These are phyloP conservation scores for Rhynchonycteris naso DNA, from an alignment of 2,797 vertebrate species.

Conservation along the genomic window DNA sequence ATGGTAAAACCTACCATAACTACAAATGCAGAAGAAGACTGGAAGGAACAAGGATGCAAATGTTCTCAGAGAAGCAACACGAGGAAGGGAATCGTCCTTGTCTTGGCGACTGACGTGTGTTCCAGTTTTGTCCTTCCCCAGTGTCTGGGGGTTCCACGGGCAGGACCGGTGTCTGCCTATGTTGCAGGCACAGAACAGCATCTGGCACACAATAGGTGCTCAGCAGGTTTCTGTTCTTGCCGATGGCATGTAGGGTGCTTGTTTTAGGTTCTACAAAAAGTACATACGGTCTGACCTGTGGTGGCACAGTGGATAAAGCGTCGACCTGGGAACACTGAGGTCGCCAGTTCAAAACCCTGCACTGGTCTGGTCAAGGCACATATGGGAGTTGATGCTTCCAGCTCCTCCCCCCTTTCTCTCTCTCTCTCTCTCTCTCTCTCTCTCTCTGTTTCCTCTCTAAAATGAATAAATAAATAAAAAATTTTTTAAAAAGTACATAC, in stretches of 20 bases:
- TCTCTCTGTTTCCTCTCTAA: too few relatives aligned
- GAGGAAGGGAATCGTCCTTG: background rate
- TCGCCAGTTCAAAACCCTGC: too few relatives aligned
- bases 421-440: too few relatives aligned
- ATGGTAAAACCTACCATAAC: background rate
- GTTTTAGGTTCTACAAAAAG: too few relatives aligned
- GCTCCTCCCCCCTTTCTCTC: too few relatives aligned
- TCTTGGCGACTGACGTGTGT: background rate
- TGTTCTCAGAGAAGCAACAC: background rate
- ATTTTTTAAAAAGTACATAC: background rate
- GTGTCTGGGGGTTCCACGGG: fast-evolving
- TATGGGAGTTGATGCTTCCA: too few relatives aligned
- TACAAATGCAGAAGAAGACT: background rate
- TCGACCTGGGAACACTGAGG: too few relatives aligned
- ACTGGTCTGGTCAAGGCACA: too few relatives aligned
- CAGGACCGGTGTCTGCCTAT: too few relatives aligned
- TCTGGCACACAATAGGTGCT: background rate
- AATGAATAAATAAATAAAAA: too few relatives aligned
- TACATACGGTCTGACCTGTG: too few relatives aligned
- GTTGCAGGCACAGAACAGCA: fast-evolving
- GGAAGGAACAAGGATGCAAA: background rate
- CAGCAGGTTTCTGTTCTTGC: fast-evolving
- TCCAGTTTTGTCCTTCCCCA: background rate
- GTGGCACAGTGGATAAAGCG: too few relatives aligned
- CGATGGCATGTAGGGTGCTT: fast-evolving